Base-by-base conservation (phyloP, 2,888 invertebrate genomes). In the Epistrophe grossulariae region DNA sequence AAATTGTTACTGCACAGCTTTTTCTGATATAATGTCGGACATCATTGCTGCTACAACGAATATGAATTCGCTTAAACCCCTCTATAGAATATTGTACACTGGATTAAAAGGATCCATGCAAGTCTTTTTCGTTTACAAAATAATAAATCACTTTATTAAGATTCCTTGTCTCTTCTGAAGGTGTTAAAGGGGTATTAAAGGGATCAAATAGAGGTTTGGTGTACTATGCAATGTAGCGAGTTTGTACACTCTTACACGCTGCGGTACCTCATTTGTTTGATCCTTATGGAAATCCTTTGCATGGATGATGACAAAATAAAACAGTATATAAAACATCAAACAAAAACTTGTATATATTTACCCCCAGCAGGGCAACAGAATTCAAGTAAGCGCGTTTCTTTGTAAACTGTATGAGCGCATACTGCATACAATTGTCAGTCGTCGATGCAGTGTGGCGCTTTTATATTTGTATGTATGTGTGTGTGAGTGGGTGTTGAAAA, bases 131-230 rank as follows among this genome's bases (percentile, higher is more conserved):
- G 11, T 59, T 24, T 57, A 57, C 78, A 82, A 82, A 78, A 78
- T 78, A 72, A 77, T 85, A 85, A 82, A 82, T 82, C 78, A 78
- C 82, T 82, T 81, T 82, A 85, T 85, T 85, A 81, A 84, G 77
- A 59, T 64, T 55, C 60, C 70, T 35, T 73, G 73, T 73, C 72
- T 28, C 48, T 48, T 73, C n/a, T n/a, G 57, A 2, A 17, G 48
- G 6, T 28, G 38, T 5, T 24, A 19, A 38, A 24, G 40, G 40
- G 15, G 15, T 31, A 4, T 62, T 43, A 15, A 31, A 64, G 13
- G 10, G 31, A 38, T n/a, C 66, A 60, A 50, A 73, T 11, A 45
- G 31, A 48, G 17, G 43, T 9, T 28, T 13, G 38, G 4, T 60
- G 2, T 43, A 48, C 3, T 2, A 24, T 24, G 24, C 24, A 24